Evolutionary conservation across 2,797 vertebrate genomes (phyloP).

Genomic region (Sarcophilus harrisii): DNA sequence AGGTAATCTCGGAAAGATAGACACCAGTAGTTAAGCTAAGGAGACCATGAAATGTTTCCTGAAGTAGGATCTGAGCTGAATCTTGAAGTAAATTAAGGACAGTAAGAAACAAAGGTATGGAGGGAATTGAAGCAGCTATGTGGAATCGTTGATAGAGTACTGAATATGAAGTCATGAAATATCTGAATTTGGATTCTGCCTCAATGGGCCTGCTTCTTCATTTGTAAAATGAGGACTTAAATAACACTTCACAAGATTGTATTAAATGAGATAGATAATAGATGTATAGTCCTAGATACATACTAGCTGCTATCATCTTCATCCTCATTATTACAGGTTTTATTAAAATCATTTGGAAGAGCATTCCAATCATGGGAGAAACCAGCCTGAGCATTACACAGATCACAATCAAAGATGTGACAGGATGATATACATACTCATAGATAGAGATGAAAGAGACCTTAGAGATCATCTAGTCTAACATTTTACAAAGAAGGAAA

Average conservation of each 20-base stretch:
- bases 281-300: not conserved
- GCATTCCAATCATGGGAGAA: not conserved
- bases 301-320: not conserved
- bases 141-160: not conserved
- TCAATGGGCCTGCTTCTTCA: not conserved
- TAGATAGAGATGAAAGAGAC: not conserved
- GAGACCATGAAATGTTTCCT: not conserved
- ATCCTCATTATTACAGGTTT: not conserved
- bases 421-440: not conserved
- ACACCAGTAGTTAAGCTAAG: not conserved
- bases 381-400: not conserved
- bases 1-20: not conserved
- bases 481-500: not conserved
- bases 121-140: not conserved
- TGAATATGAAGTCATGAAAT: not conserved
- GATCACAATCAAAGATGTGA: not conserved
- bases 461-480: not conserved
- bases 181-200: not conserved
- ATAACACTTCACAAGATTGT: not conserved
- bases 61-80: not conserved
- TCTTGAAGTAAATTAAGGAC: not conserved
- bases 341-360: not conserved
- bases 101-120: not conserved
- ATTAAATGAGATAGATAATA: not conserved
- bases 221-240: not conserved